Conservation (phyloP, 2,113 vertebrate species). For the Clarias magur region DNA sequence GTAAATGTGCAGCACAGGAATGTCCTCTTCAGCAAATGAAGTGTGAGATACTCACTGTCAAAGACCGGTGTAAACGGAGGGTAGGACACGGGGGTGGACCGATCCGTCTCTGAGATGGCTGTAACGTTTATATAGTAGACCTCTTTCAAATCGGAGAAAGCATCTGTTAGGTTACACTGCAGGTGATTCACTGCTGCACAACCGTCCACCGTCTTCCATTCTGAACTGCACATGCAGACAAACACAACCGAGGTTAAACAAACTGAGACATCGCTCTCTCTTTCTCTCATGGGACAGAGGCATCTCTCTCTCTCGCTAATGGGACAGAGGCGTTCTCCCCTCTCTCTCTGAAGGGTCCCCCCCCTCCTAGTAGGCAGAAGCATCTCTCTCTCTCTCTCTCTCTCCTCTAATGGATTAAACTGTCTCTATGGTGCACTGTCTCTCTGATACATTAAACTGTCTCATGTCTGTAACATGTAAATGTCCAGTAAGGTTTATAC, state of each 20-base stretch:
- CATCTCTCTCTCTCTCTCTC: background rate
- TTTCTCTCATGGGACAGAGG: background rate
- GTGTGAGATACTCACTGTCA: conserved; percentile 37
- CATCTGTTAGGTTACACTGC: conserved; percentile 41
- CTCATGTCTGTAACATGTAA: background rate
- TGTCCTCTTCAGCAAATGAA: background rate
- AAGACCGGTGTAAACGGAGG: fast-evolving
- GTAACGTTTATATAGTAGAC: conserved; percentile 26
- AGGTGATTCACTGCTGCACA: conserved; percentile 16
- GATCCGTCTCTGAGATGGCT: background rate
- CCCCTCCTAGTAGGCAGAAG: background rate
- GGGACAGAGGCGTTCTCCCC: background rate
- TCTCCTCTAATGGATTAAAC: background rate
- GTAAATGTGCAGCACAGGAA: background rate
- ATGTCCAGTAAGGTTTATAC: conserved; percentile 1
- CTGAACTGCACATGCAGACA: background rate
- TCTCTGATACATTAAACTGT: background rate
- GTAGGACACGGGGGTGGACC: fast-evolving
- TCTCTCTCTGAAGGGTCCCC: background rate
- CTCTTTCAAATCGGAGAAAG: background rate
- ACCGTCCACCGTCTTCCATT: background rate
- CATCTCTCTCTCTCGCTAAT: background rate
- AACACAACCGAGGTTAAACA: background rate
- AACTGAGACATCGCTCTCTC: background rate
- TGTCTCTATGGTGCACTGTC: background rate